A percentile compares a stretch with the other conserved stretches of the same genome.
phyloP scores from a whole-genome alignment of 2,113 vertebrate species.

The Rostratula benghalensis region DNA sequence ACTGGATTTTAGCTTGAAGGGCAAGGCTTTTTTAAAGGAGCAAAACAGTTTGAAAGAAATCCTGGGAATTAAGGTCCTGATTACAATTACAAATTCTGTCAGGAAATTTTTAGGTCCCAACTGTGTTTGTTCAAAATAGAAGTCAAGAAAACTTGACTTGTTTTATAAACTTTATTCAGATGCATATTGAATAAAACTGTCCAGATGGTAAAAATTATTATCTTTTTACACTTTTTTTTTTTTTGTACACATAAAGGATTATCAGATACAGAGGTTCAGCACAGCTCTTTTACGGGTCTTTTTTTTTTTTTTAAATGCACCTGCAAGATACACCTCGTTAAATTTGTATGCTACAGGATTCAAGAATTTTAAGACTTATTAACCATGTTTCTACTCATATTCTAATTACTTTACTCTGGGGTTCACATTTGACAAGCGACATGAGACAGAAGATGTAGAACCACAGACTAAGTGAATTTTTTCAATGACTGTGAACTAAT shows the following conservation, averaged over 20 bases:
- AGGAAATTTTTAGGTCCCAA: not conserved
- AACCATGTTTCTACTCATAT: not conserved
- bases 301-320: not conserved
- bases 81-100: not conserved
- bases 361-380: not conserved
- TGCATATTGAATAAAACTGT: not conserved
- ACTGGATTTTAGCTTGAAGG: not conserved
- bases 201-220: not conserved
- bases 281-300: not conserved
- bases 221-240: accelerated
- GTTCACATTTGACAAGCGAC: not conserved
- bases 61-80: not conserved
- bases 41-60: not conserved
- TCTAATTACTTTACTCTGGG: not conserved
- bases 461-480: not conserved
- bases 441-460: not conserved
- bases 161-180: not conserved
- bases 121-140: not conserved
- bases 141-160: not conserved
- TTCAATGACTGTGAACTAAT: not conserved
- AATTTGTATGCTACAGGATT: not conserved
- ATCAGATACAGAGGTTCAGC: not conserved
- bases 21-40: not conserved
- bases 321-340: not conserved
- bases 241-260: not conserved